Evolutionary conservation across 2,113 vertebrate species (phyloP).

Genomic region (Pardalotus punctatus): DNA sequence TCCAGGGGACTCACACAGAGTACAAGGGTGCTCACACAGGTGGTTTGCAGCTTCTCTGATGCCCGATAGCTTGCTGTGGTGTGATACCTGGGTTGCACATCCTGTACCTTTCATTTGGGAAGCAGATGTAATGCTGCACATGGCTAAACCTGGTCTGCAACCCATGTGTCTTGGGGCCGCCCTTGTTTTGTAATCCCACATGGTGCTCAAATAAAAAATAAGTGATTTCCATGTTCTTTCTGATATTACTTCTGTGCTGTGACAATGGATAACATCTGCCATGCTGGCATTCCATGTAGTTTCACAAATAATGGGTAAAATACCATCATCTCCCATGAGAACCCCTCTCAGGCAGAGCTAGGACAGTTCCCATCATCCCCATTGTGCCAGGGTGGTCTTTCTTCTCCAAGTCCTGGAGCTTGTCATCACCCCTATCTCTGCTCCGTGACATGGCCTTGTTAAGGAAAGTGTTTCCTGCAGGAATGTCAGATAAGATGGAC

Average conservation of each 20-base stretch:
- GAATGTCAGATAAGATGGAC: constrained; percentile 19
- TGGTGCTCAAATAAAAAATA: background rate
- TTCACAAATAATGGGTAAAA: constrained; percentile 34
- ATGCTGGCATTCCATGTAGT: background rate
- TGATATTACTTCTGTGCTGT: background rate
- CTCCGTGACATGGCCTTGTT: background rate
- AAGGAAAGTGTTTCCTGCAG: background rate
- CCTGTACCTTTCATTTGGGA: background rate
- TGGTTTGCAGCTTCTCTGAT: background rate
- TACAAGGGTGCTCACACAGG: background rate
- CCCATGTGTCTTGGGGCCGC: background rate
- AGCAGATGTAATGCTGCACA: background rate
- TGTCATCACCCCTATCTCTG: background rate
- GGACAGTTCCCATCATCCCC: background rate
- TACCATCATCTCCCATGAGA: background rate
- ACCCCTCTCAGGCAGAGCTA: background rate
- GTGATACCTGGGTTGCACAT: background rate
- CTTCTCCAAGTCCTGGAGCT: background rate
- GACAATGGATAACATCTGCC: constrained; percentile 42
- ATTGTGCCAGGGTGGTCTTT: constrained; percentile 30
- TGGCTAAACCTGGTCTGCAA: background rate
- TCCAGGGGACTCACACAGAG: background rate
- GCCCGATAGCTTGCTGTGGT: background rate
- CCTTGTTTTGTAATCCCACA: background rate
- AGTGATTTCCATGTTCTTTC: background rate